Evolutionary conservation across 2,797 vertebrate species (phyloP).

Genomic region (Manis crassicaudata): DNA sequence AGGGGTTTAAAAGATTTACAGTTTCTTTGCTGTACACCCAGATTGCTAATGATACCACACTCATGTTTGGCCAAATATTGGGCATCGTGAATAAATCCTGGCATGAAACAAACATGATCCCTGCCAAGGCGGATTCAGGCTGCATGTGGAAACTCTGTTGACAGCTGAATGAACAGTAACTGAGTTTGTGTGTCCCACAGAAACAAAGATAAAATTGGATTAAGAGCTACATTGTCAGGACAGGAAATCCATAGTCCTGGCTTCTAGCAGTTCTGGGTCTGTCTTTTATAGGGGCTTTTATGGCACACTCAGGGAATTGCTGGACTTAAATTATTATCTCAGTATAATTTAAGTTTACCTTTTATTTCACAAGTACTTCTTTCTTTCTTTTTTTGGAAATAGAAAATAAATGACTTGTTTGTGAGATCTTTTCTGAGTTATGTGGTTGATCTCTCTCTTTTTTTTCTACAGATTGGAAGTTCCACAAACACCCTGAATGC

Average conservation of each 20-base stretch:
- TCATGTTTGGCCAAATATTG: not conserved
- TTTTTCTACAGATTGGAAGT: slow-evolving; percentile 83
- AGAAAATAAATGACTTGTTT: not conserved
- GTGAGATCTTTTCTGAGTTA: not conserved
- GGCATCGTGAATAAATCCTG: not conserved
- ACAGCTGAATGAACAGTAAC: slow-evolving; percentile 18
- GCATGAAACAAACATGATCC: not conserved
- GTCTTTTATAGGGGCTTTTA: not conserved
- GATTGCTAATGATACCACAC: not conserved
- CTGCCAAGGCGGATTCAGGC: not conserved
- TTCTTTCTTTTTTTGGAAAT: not conserved
- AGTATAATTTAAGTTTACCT: slow-evolving; percentile 11
- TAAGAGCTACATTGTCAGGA: not conserved
- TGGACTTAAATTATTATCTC: slow-evolving; percentile 34
- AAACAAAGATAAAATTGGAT: slow-evolving; percentile 39
- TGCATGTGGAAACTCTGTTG: not conserved
- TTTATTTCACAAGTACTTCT: not conserved
- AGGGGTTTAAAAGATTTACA: not conserved
- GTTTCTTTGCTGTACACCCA: not conserved
- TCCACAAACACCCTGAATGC: slow-evolving; percentile 89
- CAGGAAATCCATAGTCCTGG: slow-evolving; percentile 7
- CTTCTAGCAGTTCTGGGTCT: not conserved
- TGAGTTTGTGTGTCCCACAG: not conserved
- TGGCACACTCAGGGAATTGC: not conserved
- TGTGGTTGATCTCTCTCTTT: not conserved